Percentiles rank a stretch among this genome's conserved stretches.
Conservation (phyloP, 2,113 vertebrate genomes). For the Gracilinanus agilis region DNA sequence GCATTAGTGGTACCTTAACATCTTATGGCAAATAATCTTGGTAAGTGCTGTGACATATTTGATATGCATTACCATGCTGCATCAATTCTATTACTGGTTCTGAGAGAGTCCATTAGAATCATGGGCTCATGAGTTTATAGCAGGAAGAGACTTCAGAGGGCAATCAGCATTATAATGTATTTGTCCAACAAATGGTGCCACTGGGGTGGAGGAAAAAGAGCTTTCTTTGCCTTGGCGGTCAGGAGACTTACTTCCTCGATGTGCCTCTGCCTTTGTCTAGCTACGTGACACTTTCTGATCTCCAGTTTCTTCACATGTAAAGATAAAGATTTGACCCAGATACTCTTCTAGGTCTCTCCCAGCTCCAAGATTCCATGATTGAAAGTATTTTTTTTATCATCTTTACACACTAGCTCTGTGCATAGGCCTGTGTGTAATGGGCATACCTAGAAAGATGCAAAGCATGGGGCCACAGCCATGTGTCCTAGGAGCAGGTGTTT, state of each 20-base stretch:
- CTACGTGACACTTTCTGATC: not conserved
- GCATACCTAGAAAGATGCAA: not conserved
- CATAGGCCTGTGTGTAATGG: not conserved
- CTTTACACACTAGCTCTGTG: not conserved
- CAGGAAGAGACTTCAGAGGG: not conserved
- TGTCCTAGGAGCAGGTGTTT: not conserved
- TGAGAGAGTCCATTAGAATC: not conserved
- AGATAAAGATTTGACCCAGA: not conserved
- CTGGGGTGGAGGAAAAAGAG: not conserved
- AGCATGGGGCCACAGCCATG: not conserved
- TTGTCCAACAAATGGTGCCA: not conserved
- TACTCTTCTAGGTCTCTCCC: not conserved
- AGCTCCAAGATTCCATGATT: not conserved
- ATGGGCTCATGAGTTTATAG: not conserved
- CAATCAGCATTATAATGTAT: not conserved
- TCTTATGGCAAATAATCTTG: not conserved
- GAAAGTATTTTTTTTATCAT: not conserved
- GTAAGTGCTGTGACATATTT: not conserved
- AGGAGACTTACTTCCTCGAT: not conserved
- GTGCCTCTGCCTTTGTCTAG: not conserved
- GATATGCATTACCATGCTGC: not conserved
- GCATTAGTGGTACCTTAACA: not conserved
- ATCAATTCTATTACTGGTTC: not conserved
- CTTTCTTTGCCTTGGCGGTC: not conserved
- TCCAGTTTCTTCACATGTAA: not conserved